These are phyloP conservation scores for Danio jaintianensis DNA, from an alignment of 2,797 vertebrate genomes.

Conservation along the genomic window DNA sequence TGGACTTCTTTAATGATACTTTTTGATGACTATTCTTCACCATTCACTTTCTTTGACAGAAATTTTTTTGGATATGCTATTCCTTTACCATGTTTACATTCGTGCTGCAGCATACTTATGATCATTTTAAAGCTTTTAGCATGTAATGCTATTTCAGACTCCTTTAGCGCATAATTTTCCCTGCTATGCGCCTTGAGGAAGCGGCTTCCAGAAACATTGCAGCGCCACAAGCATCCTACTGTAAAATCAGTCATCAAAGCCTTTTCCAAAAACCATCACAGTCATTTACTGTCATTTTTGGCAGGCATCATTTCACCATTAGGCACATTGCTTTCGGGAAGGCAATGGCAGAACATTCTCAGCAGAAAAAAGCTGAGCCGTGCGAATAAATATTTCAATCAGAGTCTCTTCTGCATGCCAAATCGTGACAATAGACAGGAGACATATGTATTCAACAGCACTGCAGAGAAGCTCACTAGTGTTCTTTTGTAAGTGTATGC, in stretches of 20 bases:
- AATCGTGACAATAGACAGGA: conserved; percentile 9
- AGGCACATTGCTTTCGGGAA: conserved; percentile 36
- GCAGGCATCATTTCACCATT: conserved; percentile 34
- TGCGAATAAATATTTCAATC: conserved; percentile 27
- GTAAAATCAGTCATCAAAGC: conserved; percentile 39
- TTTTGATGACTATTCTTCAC: background rate
- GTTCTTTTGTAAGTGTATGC: conserved; percentile 22
- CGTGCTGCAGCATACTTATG: background rate
- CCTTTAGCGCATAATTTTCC: background rate
- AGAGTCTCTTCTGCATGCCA: conserved; percentile 23
- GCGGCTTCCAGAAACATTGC: background rate
- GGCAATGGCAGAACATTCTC: conserved; percentile 5
- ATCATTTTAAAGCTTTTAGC: conserved; percentile 7
- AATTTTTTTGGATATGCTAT: background rate
- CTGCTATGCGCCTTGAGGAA: background rate
- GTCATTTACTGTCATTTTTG: conserved; percentile 26
- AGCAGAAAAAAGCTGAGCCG: background rate
- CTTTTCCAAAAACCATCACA: conserved; percentile 23
- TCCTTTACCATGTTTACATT: conserved; percentile 6
- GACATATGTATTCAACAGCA: conserved; percentile 2
- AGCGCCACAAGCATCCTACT: background rate
- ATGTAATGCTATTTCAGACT: conserved; percentile 13
- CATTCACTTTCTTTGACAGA: background rate
- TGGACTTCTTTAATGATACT: background rate
- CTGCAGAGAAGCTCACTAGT: background rate